Conservation (phyloP, 2,113 vertebrate genomes). For the crab-eating macaque (Macaca fascicularis) region T2T-MFA8v1.1 NC_088380.1:140084001-140084500, state of each 20-base stretch:
- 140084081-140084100: not conserved
- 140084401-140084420: not conserved
- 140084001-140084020: not conserved
- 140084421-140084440: not conserved
- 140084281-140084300: not conserved
- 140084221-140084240: not conserved
- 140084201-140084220: accelerated
- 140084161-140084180: not conserved
- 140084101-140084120: not conserved
- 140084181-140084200: accelerated
- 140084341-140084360: not conserved
- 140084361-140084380: not conserved
- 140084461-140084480: not conserved
- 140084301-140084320: not conserved
- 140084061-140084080: not conserved
- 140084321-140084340: not conserved
- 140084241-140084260: not conserved
- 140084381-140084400: not conserved
- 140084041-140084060: not conserved
- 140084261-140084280: not conserved
- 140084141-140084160: not conserved
- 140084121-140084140: not conserved
- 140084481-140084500: not conserved
- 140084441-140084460: not conserved
- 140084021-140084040: not conserved